A percentile compares a stretch with the other conserved stretches of the same genome.
phyloP scores from a whole-genome alignment of 2,888 invertebrate species.

The Parnassius glacialis region DNA sequence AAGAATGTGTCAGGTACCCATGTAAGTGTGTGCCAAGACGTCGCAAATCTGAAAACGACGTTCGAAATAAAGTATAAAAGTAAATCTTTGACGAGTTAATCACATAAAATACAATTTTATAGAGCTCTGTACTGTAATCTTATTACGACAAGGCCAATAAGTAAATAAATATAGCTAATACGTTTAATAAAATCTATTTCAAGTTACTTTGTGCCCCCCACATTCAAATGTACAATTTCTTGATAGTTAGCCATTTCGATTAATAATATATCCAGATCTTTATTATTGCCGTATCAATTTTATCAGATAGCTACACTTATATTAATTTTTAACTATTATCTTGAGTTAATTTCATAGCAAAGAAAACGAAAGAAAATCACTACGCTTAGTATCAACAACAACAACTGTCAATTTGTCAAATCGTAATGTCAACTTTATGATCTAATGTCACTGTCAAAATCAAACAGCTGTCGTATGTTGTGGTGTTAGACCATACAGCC shows the following conservation, averaged over 20 bases:
- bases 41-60: constrained; percentile 88
- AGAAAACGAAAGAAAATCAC: too few species aligned
- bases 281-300: neutral
- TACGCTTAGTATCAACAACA: too few species aligned
- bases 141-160: too few species aligned
- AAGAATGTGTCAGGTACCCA: constrained; percentile 99
- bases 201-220: constrained; percentile 94
- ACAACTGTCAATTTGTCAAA: too few species aligned
- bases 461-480: too few species aligned
- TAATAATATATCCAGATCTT: constrained; percentile 14
- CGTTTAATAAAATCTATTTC: constrained; percentile 34
- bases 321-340: too few species aligned
- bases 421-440: too few species aligned
- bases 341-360: too few species aligned
- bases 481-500: too few species aligned
- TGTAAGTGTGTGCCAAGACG: constrained; percentile 96
- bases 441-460: too few species aligned
- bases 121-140: too few species aligned
- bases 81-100: neutral
- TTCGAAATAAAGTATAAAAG: constrained; percentile 4
- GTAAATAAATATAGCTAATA: neutral
- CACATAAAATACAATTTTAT: constrained; percentile 5
- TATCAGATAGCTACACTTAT: too few species aligned
- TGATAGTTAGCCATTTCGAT: constrained; percentile 69
- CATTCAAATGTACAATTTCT: constrained; percentile 94